Base-by-base conservation (phyloP, 1,140 invertebrate genomes). In the Drosophila navojoa region DNA sequence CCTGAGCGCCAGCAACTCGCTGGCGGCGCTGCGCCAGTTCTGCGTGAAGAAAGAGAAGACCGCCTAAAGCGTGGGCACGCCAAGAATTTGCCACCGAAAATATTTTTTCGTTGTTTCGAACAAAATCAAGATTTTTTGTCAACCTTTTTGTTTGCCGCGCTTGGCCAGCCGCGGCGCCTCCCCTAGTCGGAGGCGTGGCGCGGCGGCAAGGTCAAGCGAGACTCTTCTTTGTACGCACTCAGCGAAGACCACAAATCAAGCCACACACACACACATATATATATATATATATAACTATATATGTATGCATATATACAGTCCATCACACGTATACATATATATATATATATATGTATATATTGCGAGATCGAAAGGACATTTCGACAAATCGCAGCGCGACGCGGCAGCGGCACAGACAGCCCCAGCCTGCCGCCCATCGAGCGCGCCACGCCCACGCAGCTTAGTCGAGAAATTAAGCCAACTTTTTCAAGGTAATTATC, bases 11-110 rank as follows among this genome's bases (percentile, higher is more conserved):
- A 78, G 75, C 47, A 91, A 91, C 49, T 91, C 90, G 11, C 59
- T 91, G 45, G 90, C 90, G 40, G 90, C 90, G 16, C 58, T 91
- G 76, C 90, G 90, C 58, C 90, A 91, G 66, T 91, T 91, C 71
- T 91, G 90, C 76, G 89, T 91, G 57, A 91, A 91, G 76, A 91
- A 91, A 79, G 90, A 91, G 81, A 91, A 91, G 79, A 91, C 90
- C 81, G 90, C 84, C 76, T 91, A 91, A 90, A 6, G 53, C 35
- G 52, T 45, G 38, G 44, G 50, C 52, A 44, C 55, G 49, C 40
- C 27, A 58, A 42, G 32, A 61, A 57, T 11, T 78, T 71, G 84
- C 77, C 76, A 60, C 63, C 63, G 70, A 72, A 68, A 59, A 58
- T 90, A 16, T 45, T 45, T 90, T 90, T 91, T 76, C 79, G 78